Base-by-base conservation (phyloP, 2,113 vertebrate species). In the Ochotona curzoniae region DNA sequence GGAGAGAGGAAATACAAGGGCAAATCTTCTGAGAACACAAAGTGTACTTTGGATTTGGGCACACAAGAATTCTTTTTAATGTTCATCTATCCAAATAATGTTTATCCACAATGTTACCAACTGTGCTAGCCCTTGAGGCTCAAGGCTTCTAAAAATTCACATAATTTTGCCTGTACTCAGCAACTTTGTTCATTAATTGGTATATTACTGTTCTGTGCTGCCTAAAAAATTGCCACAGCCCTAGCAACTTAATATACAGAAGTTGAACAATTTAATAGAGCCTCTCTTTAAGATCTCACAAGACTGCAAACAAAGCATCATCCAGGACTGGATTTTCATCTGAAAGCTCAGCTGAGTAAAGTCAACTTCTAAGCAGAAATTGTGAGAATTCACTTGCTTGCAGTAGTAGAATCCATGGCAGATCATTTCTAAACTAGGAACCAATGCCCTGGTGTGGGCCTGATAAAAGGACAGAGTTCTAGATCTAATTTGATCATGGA, bases 381-480 rank as follows among this genome's bases (percentile, higher is more conserved):
- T 20, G 54, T 21, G 51, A 32, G 49, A 79, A 87, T 67, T 86
- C 30, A 81, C 73, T 70, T 63, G 63, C 64, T 44, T 78, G 63
- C 30, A 71, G 44, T 44, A 63, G 32, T 26, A n/a, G 64, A 57
- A 57, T 12, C 80, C 35, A 75, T 38, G 67, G 75, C 64, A 73
- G 26, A 75, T 91, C 4, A 57, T 89, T 74, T 82, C 32, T 61
- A n/a, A 93, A 18, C 9, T 61, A 92, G 38, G 14, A 32, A 93
- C 28, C 26, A 89, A 10, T 54, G 6, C 89, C 28, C 87, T 61
- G 82, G 18, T 78, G 20, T 35, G 38, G 86, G 5, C 47, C 75
- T 86, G 26, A 23, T 85, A 69, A 25, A 30, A 79, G 87, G 63
- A 70, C 13, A 82, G 78, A 15, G 18, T 60, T 79, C 81, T 69